Percentiles rank a stretch among this genome's conserved stretches.
These are phyloP conservation scores for Plodia interpunctella DNA, from an alignment of 1,140 invertebrate genomes.

Conservation along the genomic window DNA sequence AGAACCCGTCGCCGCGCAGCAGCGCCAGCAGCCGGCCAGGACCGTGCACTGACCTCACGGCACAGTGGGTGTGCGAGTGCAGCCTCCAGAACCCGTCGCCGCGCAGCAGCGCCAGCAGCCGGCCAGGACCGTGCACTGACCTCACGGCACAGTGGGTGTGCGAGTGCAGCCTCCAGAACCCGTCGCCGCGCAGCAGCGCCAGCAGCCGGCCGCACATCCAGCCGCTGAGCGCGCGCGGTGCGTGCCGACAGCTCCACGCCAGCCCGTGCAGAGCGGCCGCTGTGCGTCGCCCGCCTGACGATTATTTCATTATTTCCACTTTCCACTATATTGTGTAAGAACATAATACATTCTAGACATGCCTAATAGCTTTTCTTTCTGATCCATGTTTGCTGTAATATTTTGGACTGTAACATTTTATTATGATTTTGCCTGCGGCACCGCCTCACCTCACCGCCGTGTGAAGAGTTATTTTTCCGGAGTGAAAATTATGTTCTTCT, in stretches of 20 bases:
- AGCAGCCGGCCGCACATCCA: constrained; percentile 37
- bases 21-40: constrained; percentile 20
- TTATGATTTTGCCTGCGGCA: too few species aligned
- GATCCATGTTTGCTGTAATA: too few species aligned
- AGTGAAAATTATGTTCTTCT: too few species aligned
- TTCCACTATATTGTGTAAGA: too few species aligned
- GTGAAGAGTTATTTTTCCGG: too few species aligned
- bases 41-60: constrained; percentile 22
- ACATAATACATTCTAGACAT: too few species aligned
- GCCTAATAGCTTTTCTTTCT: too few species aligned
- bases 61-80: constrained; percentile 15
- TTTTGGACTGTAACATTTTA: too few species aligned
- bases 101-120: constrained; percentile 27
- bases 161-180: constrained; percentile 38
- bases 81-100: constrained; percentile 37
- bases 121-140: background rate
- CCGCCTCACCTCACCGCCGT: too few species aligned
- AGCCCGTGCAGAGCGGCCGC: constrained; percentile 38
- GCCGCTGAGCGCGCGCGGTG: constrained; percentile 26
- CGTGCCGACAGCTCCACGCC: constrained; percentile 20
- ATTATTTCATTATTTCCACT: too few species aligned
- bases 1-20: constrained; percentile 29
- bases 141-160: constrained; percentile 24
- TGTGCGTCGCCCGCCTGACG: constrained; percentile 2
- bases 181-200: constrained; percentile 22